A percentile compares a stretch with the other conserved stretches of the same genome.
Evolutionary conservation across 2,797 vertebrate species (phyloP).

Genomic region (Xyrichtys novacula): DNA sequence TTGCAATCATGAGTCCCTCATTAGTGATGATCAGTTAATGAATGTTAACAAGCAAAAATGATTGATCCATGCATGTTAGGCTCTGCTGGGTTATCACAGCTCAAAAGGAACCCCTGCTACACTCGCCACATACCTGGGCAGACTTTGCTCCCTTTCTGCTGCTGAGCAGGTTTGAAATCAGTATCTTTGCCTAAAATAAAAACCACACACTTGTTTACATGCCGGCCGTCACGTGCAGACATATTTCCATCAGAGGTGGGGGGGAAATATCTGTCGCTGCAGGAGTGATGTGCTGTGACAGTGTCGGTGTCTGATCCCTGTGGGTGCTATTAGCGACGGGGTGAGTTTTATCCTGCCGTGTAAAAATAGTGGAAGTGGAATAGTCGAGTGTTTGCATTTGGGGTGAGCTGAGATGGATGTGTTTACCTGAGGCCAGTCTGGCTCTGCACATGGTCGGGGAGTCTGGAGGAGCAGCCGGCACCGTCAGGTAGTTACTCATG

Average conservation of each 20-base stretch:
- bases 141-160: constrained; percentile 64
- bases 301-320: neutral
- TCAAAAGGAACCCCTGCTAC: constrained; percentile 39
- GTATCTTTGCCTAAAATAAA: constrained; percentile 78
- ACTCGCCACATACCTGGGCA: constrained; percentile 76
- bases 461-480: constrained; percentile 89
- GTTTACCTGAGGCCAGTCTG: constrained; percentile 92
- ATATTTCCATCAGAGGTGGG: constrained; percentile 47
- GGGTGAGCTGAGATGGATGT: constrained; percentile 3
- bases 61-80: constrained; percentile 73
- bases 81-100: constrained; percentile 38
- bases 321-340: neutral
- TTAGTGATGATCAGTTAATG: constrained; percentile 51
- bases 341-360: constrained; percentile 2
- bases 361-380: constrained; percentile 17
- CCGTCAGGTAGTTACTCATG: constrained; percentile 94
- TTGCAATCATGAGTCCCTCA: constrained; percentile 15
- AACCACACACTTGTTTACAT: constrained; percentile 78
- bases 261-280: constrained; percentile 47
- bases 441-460: constrained; percentile 92
- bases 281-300: constrained; percentile 20
- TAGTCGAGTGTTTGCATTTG: constrained; percentile 12
- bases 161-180: constrained; percentile 78
- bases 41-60: constrained; percentile 44
- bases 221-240: constrained; percentile 59